These are phyloP conservation scores for Pseudochromis fuscus DNA, from an alignment of 2,797 vertebrate species.

Conservation along the genomic window DNA sequence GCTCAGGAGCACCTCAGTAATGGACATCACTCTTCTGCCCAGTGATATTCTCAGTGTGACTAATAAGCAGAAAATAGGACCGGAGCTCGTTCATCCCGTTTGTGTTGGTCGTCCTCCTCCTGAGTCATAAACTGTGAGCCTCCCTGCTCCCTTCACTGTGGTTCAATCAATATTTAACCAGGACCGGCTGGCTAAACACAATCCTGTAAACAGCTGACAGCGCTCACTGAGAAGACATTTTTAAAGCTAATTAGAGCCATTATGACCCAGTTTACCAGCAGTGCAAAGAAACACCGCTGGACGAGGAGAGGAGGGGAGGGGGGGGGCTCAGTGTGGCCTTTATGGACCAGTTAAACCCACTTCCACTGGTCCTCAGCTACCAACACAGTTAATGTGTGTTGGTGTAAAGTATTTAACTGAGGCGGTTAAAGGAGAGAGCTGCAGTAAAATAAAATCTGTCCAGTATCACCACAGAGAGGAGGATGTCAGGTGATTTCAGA, in stretches of 20 bases:
- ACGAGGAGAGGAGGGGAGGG: no score
- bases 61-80: not conserved
- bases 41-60: not conserved
- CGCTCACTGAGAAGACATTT: conserved; percentile 28
- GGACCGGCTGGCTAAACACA: conserved; percentile 28
- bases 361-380: conserved; percentile 13
- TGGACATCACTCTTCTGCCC: not conserved
- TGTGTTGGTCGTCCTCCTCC: conserved; percentile 2
- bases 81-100: not conserved
- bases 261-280: conserved; percentile 30
- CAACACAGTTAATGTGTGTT: not conserved
- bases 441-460: conserved; percentile 7
- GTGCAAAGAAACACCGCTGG: not conserved
- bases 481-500: conserved; percentile 39
- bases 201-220: conserved; percentile 42
- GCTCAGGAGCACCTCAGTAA: not conserved
- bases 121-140: conserved; percentile 5
- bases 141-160: conserved; percentile 1
- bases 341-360: conserved; percentile 35
- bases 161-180: conserved; percentile 44
- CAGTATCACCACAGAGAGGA: conserved; percentile 7
- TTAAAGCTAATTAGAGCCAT: conserved; percentile 55
- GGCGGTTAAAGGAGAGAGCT: conserved; percentile 18
- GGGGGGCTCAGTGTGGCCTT: conserved; percentile 28
- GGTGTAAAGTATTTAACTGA: conserved; percentile 16